Conservation (phyloP, 2,797 vertebrate genomes). For the Melanotaenia pygmaea region DNA sequence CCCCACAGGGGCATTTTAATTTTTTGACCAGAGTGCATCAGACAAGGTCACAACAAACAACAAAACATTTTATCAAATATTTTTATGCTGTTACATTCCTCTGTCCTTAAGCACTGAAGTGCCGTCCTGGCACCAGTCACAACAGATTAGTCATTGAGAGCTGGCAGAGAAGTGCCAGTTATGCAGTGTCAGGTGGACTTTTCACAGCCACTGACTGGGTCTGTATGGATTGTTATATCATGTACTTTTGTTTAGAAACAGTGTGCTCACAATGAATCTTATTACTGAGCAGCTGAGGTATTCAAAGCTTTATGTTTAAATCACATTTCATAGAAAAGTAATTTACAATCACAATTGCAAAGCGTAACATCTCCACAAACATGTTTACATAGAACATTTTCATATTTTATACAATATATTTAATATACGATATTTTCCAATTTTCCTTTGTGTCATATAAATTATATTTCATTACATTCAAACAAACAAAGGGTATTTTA, state of each 20-base stretch:
- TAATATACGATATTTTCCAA: not conserved
- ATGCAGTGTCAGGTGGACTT: conserved; percentile 35
- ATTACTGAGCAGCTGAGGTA: not conserved
- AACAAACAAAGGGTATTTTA: conserved; percentile 32
- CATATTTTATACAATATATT: not conserved
- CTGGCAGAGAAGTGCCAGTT: conserved; percentile 35
- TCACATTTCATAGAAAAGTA: not conserved
- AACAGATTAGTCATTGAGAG: conserved; percentile 54
- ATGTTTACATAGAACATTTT: not conserved
- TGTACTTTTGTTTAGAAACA: conserved; percentile 15
- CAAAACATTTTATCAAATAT: conserved; percentile 43
- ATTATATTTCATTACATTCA: no score
- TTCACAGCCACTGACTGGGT: conserved; percentile 45
- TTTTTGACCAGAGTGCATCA: conserved; percentile 37
- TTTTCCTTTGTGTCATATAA: not conserved
- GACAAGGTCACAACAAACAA: conserved; percentile 39
- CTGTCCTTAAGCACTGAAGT: conserved; percentile 21
- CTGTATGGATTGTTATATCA: conserved; percentile 23
- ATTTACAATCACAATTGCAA: not conserved
- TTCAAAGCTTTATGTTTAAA: not conserved
- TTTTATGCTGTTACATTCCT: conserved; percentile 31
- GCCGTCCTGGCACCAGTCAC: conserved; percentile 38
- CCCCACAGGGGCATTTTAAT: not conserved
- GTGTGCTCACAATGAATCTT: conserved; percentile 6
- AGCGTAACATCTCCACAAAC: not conserved